Base-by-base conservation (phyloP, 1,140 invertebrate species). In the Drosophila takahashii region DNA sequence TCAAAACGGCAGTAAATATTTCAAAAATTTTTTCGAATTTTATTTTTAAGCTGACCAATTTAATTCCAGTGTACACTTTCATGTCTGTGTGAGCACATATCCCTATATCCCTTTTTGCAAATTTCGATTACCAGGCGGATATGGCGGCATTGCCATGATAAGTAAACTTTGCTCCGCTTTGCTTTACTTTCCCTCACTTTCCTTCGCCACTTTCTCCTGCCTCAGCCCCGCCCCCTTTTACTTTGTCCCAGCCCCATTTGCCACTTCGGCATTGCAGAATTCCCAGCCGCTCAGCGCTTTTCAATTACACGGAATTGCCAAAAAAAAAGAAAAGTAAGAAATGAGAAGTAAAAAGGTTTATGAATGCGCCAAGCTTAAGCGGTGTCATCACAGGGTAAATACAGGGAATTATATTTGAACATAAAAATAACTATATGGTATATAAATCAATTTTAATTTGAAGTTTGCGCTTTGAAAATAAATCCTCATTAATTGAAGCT, bases 111-210 rank as follows among this genome's bases (percentile, higher is more conserved):
- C 62, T 72, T 71, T 76, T 61, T 57, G 51, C 44, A 51, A 73
- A 80, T 84, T 84, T 85, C 81, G 77, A 86, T 85, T 85, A 86
- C 77, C 67, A 61, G 72, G 66, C 81, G 81, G 81, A 85, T 81
- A 81, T 85, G 73, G 69, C 77, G 39, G 48, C 76, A 69, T 57
- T 75, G 51, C 54, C 45, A 57, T 69, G 74, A 72, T 78, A 81
- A 81, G 78, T 72, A 66, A 81, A 58, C 61, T 58, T 60, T 58
- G 52, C 22, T 32, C 26, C 50, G 51, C 36, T n/a, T 7, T 22
- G 26, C 42, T 73, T 60, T 60, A 36, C 34, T 27, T 51, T 51
- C 13, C 65, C 18, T 39, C 11, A 37, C 48, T 26, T 56, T 29
- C 39, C 44, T 53, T 39, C 45, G 16, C 66, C 13, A 36, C 58